phyloP scores from a whole-genome alignment of 2,888 invertebrate species.

The Gastrophysa polygoni region DNA sequence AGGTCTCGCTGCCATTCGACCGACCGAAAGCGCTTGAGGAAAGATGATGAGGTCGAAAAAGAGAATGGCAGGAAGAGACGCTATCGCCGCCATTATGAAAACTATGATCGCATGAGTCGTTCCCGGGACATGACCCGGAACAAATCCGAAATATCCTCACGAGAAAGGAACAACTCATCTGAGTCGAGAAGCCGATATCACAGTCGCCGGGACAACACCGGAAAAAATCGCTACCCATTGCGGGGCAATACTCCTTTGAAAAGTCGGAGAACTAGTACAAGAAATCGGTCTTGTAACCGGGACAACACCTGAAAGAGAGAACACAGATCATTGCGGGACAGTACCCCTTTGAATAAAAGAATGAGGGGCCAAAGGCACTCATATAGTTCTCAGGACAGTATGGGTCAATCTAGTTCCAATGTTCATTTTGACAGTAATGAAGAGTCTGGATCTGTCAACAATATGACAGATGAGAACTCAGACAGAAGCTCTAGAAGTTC shows the following conservation, averaged over 20 bases:
- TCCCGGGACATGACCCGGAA: not conserved
- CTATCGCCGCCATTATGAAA: not conserved
- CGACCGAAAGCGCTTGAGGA: not conserved
- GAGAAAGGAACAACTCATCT: not conserved
- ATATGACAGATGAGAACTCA: not conserved
- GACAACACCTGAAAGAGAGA: not conserved
- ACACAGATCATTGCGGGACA: not conserved
- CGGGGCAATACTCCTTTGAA: not conserved
- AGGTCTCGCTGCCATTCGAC: not conserved
- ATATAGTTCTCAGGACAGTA: not conserved
- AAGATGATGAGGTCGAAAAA: not conserved
- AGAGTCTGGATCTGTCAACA: not conserved
- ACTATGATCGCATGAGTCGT: too few species aligned
- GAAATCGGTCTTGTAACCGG: not conserved
- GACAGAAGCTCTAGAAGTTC: not conserved
- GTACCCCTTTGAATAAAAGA: not conserved
- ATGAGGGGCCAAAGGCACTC: not conserved
- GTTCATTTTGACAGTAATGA: not conserved
- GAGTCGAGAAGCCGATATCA: not conserved
- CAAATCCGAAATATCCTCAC: not conserved
- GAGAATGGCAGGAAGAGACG: not conserved
- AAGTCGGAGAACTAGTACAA: not conserved
- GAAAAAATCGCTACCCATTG: not conserved
- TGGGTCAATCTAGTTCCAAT: not conserved
- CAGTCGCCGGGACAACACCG: not conserved